These are phyloP conservation scores for Albula goreensis DNA, from an alignment of 2,113 vertebrate species.

Conservation along the genomic window DNA sequence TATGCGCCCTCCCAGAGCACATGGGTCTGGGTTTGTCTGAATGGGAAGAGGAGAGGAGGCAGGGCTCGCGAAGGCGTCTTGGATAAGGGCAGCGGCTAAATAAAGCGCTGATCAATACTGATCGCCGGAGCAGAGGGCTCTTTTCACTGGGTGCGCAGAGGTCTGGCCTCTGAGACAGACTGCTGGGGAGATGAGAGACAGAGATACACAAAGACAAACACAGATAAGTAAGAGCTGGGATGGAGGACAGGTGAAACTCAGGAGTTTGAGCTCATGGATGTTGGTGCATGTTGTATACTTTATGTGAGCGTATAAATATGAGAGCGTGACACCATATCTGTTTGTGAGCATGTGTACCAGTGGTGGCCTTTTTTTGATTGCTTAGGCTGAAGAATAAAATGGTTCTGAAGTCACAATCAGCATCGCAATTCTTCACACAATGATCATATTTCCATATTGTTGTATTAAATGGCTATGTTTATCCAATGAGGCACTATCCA, in stretches of 20 bases:
- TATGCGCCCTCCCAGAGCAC: neutral
- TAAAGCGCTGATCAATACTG: slow-evolving; percentile 7
- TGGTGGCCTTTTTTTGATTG: too few relatives aligned
- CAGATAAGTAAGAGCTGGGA: neutral
- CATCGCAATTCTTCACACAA: too few relatives aligned
- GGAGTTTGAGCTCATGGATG: too few relatives aligned
- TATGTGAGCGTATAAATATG: too few relatives aligned
- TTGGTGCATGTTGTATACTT: too few relatives aligned
- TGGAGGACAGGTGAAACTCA: neutral
- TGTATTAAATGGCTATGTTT: too few relatives aligned
- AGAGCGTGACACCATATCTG: neutral
- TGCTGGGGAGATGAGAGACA: neutral
- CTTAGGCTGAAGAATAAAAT: too few relatives aligned
- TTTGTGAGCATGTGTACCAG: slow-evolving; percentile 4
- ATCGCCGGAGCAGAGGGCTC: neutral
- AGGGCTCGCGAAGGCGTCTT: neutral
- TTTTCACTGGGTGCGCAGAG: neutral
- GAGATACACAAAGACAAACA: neutral
- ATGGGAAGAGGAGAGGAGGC: neutral
- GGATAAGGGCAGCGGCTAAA: slow-evolving; percentile 9
- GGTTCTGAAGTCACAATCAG: too few relatives aligned
- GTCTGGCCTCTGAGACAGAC: slow-evolving; percentile 10
- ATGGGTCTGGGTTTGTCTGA: neutral
- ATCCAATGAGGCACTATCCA: too few relatives aligned
- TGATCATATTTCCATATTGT: too few relatives aligned